These are phyloP conservation scores for Plagodis pulveraria DNA, from an alignment of 2,888 invertebrate genomes.

Conservation along the genomic window DNA sequence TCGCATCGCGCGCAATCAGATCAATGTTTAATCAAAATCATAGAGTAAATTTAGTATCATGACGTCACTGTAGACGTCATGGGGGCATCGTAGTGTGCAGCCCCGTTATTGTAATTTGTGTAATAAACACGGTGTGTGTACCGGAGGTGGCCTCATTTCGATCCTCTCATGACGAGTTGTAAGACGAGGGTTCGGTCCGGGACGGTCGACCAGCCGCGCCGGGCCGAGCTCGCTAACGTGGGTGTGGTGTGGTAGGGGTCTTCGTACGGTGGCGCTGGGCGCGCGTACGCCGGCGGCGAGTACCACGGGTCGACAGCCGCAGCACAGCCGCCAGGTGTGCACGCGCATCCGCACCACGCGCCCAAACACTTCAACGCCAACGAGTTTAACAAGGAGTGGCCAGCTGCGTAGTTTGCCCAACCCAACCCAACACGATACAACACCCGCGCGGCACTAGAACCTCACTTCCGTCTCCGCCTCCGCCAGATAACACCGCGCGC, in stretches of 20 bases:
- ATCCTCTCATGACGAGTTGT: conserved; percentile 17
- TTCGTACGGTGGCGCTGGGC: conserved; percentile 81
- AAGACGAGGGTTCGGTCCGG: too few species aligned
- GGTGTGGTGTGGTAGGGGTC: conserved; percentile 67
- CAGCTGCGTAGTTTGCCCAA: conserved; percentile 69
- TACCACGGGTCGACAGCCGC: conserved; percentile 74
- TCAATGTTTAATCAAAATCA: conserved; percentile 43
- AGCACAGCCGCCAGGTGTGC: conserved; percentile 81
- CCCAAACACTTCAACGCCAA: conserved; percentile 82
- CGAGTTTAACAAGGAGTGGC: conserved; percentile 85
- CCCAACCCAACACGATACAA: conserved; percentile 13
- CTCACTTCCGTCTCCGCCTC: background rate
- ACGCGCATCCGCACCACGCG: conserved; percentile 81
- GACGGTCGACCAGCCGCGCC: background rate
- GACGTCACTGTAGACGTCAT: conserved; percentile 15
- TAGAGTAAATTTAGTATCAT: conserved; percentile 4
- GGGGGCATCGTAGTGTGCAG: conserved; percentile 33
- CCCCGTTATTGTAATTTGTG: conserved; percentile 1
- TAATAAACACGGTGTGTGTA: conserved; percentile 1
- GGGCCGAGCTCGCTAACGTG: background rate
- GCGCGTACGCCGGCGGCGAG: conserved; percentile 72
- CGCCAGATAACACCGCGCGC: background rate
- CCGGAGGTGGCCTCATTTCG: conserved; percentile 31
- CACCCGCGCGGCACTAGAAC: conserved; percentile 12
- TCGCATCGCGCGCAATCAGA: conserved; percentile 74